Evolutionary conservation across 2,797 vertebrate species (phyloP).

Genomic region (Malacoctenus gilli): DNA sequence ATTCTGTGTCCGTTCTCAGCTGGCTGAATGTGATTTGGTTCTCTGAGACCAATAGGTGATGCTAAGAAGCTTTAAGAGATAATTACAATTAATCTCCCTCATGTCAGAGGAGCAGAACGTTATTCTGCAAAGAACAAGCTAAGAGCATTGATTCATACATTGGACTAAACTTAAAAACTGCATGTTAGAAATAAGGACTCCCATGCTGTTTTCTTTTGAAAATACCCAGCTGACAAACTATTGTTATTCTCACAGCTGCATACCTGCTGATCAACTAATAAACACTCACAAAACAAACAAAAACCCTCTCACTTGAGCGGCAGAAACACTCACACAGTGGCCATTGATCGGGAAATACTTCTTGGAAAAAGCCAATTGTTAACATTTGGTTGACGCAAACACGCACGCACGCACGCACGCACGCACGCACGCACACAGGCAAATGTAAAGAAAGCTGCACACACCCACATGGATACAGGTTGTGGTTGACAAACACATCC

Average conservation of each 20-base stretch:
- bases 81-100: conserved; percentile 28
- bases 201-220: not conserved
- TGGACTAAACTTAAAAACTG: not conserved
- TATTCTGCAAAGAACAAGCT: conserved; percentile 20
- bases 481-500: conserved; percentile 21
- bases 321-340: conserved; percentile 17
- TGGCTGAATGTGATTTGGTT: conserved; percentile 24
- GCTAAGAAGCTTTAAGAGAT: conserved; percentile 24
- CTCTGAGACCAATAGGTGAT: conserved; percentile 23
- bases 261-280: conserved; percentile 1
- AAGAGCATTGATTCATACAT: conserved; percentile 17
- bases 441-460: conserved; percentile 13
- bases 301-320: conserved; percentile 6
- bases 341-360: conserved; percentile 33
- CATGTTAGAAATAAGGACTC: not conserved
- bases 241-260: not conserved
- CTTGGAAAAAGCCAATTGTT: conserved; percentile 22
- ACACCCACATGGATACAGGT: conserved; percentile 8
- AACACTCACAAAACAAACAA: conserved; percentile 8
- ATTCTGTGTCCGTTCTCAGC: conserved; percentile 7
- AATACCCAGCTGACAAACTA: not conserved
- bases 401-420: not conserved
- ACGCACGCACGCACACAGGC: conserved; percentile 2
- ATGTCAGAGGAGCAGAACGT: conserved; percentile 7
- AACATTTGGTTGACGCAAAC: conserved; percentile 31